Percentiles rank a stretch among this genome's conserved stretches.
Conservation (phyloP, 2,113 vertebrate genomes). For the Strigops habroptila region DNA sequence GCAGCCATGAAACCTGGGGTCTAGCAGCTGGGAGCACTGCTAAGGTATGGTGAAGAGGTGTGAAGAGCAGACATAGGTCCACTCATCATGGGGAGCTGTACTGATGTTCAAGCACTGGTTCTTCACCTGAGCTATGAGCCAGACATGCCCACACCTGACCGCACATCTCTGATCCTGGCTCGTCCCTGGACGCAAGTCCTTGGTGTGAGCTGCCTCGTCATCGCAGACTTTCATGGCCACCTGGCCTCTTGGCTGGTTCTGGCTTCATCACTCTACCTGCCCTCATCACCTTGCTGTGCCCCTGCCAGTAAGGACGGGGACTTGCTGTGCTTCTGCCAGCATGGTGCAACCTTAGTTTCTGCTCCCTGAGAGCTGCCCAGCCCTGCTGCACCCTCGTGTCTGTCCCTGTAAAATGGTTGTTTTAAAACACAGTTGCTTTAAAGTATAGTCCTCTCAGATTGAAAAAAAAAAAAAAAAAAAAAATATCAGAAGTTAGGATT, state of each 20-base stretch:
- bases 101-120: background rate
- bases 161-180: fast-evolving
- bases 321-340: fast-evolving
- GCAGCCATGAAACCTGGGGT: background rate
- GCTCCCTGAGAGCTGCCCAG: background rate
- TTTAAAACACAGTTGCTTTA: background rate
- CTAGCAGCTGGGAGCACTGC: fast-evolving
- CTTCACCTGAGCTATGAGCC: background rate
- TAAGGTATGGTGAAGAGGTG: background rate
- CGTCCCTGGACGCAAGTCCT: background rate
- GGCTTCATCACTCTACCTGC: too few relatives aligned
- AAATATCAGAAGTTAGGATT: background rate
- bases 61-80: background rate
- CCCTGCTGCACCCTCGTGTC: fast-evolving
- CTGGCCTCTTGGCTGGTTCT: background rate
- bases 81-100: background rate
- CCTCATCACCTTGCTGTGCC: background rate
- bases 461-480: background rate
- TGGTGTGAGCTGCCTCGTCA: background rate
- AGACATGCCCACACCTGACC: fast-evolving
- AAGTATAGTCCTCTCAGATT: background rate
- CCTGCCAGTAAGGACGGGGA: background rate
- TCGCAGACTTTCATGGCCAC: background rate
- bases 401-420: background rate
- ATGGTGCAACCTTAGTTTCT: background rate